Evolutionary conservation across 2,888 invertebrate species (phyloP), one percentile per base, ranked within the genome.

Genomic region (Neria commutata): DNA sequence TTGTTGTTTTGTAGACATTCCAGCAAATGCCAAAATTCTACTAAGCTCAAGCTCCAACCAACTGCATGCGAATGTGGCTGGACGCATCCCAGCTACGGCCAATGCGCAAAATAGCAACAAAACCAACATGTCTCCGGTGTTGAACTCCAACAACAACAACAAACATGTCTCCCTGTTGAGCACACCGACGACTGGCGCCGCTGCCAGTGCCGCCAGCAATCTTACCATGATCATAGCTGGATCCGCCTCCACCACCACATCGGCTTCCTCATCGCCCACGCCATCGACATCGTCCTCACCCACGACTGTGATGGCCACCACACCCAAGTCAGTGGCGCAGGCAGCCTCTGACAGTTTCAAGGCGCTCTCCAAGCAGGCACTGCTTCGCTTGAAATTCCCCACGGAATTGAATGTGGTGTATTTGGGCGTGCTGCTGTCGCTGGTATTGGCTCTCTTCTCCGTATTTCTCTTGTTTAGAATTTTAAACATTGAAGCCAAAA

Each of bases 401-500:
- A 77, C 75, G 33, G 79, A 80, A 62, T 68, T 79, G 53, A 78
- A 80, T 66, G 68, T 81, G 55, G 77, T 81, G 19, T 81, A 81
- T 62, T 54, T 81, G 70, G 80, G 81, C 61, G 75, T 79, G 48
- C 61, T 78, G 63, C 68, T 81, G 62, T 71, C 78, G 53, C 63
- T 80, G 48, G 62, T 81, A 50, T 68, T 81, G 70, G 75, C 81
- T 45, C 61, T 81, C 53, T 75, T 81, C 66, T 78, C 81, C 48
- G 74, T 75, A 70, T 81, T 80, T 67, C 71, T 81, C 67, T 74
- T 81, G 34, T 80, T 79, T 72, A 74, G 78, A 71, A 80, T 81
- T 64, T 69, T 79, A 63, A 76, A 81, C 62, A 80, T 81, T 64
- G 81, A 81, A 71, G 80, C 80, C 63, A 80, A 78, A 70, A 73